Evolutionary conservation across 2,113 vertebrate species (phyloP), one percentile per base, ranked within the genome.

Genomic region (Cariama cristata): DNA sequence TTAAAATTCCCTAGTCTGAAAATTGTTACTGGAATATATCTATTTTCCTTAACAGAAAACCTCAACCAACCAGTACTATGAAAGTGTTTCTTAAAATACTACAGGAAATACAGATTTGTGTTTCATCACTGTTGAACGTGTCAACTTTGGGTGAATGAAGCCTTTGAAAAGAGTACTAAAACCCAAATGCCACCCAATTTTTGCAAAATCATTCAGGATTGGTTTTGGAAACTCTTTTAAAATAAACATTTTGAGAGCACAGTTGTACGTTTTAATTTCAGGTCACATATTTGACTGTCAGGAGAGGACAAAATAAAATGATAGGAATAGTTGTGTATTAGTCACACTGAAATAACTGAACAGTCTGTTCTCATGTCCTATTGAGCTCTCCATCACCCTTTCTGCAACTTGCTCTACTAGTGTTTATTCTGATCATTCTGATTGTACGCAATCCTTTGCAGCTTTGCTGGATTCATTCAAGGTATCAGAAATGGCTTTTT

Each of bases 341-440:
- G 52, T 52, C 40, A 26, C 0, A 0, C 20, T 60, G 52, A 72
- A 44, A 50, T 50, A 55, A 58, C 18, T 4, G 24, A 40, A 27
- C 4, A 20, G 22, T 23, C 18, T 66, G 26, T 0, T 42, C 58
- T 22, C 2, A 1, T 38, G 60, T 40, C 62, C 33, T 32, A 1
- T 19, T 14, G n/a, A 83, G 55, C n/a, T 64, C 66, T 49, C 67
- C 2, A 0, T 53, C 50, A 8, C 12, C 63, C 33, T 19, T 33
- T 18, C 47, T 14, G 18, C 15, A 45, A 56, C 44, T 55, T 60
- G 35, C 56, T 79, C 50, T 42, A 11, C 28, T 27, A 64, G 32
- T 4, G 12, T 40, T 60, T 44, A 64, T 38, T 59, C 27, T 40
- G 40, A 88, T 71, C 40, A 40, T n/a, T 14, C n/a, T 27, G n/a